Evolutionary conservation across 2,113 vertebrate species (phyloP).

Genomic region (Prunella himalayana): DNA sequence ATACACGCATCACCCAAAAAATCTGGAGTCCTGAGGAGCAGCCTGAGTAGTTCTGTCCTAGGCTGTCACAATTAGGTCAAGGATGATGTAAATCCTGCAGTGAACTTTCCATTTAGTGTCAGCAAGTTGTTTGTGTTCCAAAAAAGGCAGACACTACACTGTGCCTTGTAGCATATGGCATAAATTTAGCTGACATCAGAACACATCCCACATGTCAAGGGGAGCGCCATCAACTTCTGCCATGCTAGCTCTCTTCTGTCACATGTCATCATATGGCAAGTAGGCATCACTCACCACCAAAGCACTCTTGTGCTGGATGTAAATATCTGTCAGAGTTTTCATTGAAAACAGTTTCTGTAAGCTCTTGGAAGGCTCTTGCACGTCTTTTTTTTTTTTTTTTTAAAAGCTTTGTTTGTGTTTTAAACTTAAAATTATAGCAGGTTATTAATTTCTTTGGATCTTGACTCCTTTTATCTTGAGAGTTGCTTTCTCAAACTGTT

Average conservation of each 20-base stretch:
- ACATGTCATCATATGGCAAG: not conserved
- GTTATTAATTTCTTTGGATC: not conserved
- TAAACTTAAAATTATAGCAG: not conserved
- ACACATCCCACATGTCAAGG: slow-evolving; percentile 1
- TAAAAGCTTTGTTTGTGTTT: not conserved
- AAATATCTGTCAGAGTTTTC: not conserved
- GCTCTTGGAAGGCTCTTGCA: not conserved
- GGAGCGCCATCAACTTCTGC: not conserved
- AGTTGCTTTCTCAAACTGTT: not conserved
- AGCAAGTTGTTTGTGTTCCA: slow-evolving; percentile 26
- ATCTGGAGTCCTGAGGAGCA: slow-evolving; percentile 3
- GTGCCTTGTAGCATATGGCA: slow-evolving; percentile 29
- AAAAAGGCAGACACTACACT: slow-evolving; percentile 23
- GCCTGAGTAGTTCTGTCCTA: slow-evolving; percentile 20
- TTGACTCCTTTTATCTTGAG: not conserved
- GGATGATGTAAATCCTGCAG: slow-evolving; percentile 43
- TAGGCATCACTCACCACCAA: not conserved
- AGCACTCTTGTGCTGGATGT: not conserved
- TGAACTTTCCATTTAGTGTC: slow-evolving; percentile 55
- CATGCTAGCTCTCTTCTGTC: not conserved
- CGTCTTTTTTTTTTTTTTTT: not conserved
- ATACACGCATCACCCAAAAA: not conserved
- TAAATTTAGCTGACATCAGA: slow-evolving; percentile 42
- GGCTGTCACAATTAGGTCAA: slow-evolving; percentile 44
- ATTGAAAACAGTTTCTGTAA: not conserved